Evolutionary conservation across 2,113 vertebrate species (phyloP).

Genomic region (Gila orcuttii): DNA sequence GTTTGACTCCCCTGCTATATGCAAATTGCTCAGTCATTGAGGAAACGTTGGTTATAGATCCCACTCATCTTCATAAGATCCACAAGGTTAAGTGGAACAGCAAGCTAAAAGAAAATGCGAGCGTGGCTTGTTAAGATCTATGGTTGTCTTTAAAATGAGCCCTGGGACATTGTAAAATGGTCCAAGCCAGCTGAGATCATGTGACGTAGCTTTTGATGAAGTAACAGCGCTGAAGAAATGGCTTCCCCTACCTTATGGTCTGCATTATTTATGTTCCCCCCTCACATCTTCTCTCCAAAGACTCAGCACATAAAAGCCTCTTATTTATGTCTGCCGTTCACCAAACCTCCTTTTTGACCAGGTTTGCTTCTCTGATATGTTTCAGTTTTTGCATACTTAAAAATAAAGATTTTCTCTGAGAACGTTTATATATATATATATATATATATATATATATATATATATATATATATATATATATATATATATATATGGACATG

Average conservation of each 20-base stretch:
- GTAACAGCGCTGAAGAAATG: conserved; percentile 49
- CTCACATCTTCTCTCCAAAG: conserved; percentile 33
- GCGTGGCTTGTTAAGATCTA: conserved; percentile 42
- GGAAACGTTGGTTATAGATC: conserved; percentile 11
- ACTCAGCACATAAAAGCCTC: conserved; percentile 37
- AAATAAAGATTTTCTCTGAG: not conserved
- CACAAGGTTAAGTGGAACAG: conserved; percentile 25
- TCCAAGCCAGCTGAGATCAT: conserved; percentile 35
- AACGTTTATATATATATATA: not conserved
- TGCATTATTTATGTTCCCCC: conserved; percentile 71
- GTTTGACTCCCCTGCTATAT: conserved; percentile 10
- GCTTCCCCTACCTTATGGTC: conserved; percentile 61
- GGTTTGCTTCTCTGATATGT: conserved; percentile 14
- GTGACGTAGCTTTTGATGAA: conserved; percentile 35
- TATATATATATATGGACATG: not conserved
- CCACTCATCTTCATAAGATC: conserved; percentile 31
- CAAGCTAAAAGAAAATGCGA: conserved; percentile 50
- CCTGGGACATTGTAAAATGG: conserved; percentile 18
- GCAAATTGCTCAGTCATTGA: not conserved
- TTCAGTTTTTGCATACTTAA: conserved; percentile 2
- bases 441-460: not conserved
- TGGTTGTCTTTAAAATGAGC: conserved; percentile 31
- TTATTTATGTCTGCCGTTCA: conserved; percentile 49
- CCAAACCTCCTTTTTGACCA: conserved; percentile 10
- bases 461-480: not conserved